Evolutionary conservation across 1,140 invertebrate species (phyloP).

Genomic region (Rhopalosiphum padi): DNA sequence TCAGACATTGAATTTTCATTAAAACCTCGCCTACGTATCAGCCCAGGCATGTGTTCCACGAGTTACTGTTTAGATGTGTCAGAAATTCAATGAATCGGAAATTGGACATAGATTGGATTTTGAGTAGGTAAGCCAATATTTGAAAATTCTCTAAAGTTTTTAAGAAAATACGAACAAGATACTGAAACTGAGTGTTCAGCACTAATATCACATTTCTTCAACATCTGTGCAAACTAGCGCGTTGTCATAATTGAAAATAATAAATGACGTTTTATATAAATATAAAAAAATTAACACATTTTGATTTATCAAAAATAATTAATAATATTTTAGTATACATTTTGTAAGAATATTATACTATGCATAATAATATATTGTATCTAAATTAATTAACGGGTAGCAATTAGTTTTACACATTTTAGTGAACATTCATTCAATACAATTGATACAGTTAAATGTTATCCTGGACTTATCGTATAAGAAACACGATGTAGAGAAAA

Average conservation of each 20-base stretch:
- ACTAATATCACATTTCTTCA: neutral
- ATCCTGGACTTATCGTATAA: no score
- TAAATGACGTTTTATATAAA: no score
- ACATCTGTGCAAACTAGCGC: neutral
- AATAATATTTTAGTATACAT: neutral
- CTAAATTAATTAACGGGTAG: no score
- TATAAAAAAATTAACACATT: neutral
- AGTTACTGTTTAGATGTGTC: neutral
- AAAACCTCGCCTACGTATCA: neutral
- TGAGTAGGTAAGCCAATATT: neutral
- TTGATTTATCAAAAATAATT: neutral
- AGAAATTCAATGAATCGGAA: slow-evolving; percentile 8
- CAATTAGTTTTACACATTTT: no score
- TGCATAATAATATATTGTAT: no score
- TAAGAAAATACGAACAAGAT: neutral
- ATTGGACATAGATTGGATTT: neutral
- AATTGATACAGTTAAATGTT: neutral
- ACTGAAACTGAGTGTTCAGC: neutral
- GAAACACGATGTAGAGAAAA: no score
- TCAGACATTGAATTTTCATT: neutral
- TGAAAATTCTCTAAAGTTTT: neutral
- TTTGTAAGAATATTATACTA: no score
- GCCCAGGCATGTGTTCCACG: neutral
- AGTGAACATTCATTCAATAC: neutral
- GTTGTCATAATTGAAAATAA: neutral